A percentile compares a stretch with the other conserved stretches of the same genome.
Conservation (phyloP, 2,113 vertebrate species). For the Sminthopsis crassicaudata region DNA sequence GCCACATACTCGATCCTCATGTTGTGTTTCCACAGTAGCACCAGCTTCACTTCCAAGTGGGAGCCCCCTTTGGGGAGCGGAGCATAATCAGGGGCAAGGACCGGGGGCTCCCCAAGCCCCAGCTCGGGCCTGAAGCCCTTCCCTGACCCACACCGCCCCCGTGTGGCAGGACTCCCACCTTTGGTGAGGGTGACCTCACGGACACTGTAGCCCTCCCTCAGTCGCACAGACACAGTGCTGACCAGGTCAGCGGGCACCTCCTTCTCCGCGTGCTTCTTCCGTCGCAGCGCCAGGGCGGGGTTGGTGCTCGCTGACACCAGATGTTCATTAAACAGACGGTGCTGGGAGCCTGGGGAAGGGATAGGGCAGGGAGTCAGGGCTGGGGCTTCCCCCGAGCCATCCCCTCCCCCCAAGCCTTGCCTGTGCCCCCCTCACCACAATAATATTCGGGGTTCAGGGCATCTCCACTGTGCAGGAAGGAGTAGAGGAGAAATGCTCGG, state of each 20-base stretch:
- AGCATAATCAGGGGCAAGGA: not conserved
- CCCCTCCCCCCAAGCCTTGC: not conserved
- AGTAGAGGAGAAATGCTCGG: constrained; percentile 95
- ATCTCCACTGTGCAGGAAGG: constrained; percentile 94
- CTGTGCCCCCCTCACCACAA: constrained; percentile 86
- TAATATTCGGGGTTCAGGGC: constrained; percentile 96
- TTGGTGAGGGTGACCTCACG: constrained; percentile 95
- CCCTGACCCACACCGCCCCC: not conserved
- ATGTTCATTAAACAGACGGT: constrained; percentile 97
- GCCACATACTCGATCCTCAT: constrained; percentile 98
- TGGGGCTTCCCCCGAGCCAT: not conserved
- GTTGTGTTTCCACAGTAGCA: constrained; percentile 98
- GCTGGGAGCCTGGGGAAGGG: constrained; percentile 90
- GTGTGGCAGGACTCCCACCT: constrained; percentile 82
- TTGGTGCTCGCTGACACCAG: constrained; percentile 96
- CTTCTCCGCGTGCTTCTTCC: constrained; percentile 98
- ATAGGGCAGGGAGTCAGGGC: not conserved
- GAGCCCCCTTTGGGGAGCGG: constrained; percentile 86
- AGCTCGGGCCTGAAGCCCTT: not conserved
- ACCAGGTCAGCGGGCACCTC: constrained; percentile 95
- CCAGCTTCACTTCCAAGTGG: constrained; percentile 96
- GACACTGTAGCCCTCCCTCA: constrained; percentile 97
- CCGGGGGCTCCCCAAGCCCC: not conserved
- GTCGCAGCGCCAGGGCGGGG: constrained; percentile 93
- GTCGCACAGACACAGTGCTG: constrained; percentile 95